Evolutionary conservation across 1,140 invertebrate species (phyloP).

Genomic region (Chrysopa pallens): DNA sequence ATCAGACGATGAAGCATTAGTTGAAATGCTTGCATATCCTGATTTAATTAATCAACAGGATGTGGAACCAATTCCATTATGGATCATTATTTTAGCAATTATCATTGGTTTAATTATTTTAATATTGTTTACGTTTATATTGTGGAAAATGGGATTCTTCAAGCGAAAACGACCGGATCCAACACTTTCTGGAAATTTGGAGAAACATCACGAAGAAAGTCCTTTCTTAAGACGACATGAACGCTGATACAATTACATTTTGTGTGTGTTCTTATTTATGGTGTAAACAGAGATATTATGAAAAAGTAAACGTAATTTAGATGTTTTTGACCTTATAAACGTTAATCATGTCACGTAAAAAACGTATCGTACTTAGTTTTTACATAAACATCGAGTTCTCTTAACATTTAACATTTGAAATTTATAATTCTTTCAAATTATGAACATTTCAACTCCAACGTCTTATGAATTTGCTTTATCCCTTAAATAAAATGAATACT

Average conservation of each 20-base stretch:
- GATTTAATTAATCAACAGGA: constrained; percentile 46
- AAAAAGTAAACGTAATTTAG: no score
- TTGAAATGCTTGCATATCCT: constrained; percentile 63
- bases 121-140: constrained; percentile 49
- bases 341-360: no score
- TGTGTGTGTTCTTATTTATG: no score
- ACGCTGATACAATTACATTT: neutral
- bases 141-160: constrained; percentile 83
- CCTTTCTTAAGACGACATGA: constrained; percentile 26
- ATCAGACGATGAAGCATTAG: constrained; percentile 39
- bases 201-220: constrained; percentile 49
- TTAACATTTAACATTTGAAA: no score
- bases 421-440: no score
- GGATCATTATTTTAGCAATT: constrained; percentile 67
- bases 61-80: constrained; percentile 49
- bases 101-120: constrained; percentile 62
- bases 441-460: no score
- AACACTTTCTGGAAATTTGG: constrained; percentile 62
- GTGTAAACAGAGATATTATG: no score
- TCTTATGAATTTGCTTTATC: no score
- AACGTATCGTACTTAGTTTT: no score
- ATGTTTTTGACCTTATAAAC: no score
- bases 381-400: no score
- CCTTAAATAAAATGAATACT: no score
- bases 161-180: constrained; percentile 63